Percentiles rank a stretch among this genome's conserved stretches.
Evolutionary conservation across 35 echinoderm and acorn worm genomes (phyloP).

Genomic region (Ptychodera flava): DNA sequence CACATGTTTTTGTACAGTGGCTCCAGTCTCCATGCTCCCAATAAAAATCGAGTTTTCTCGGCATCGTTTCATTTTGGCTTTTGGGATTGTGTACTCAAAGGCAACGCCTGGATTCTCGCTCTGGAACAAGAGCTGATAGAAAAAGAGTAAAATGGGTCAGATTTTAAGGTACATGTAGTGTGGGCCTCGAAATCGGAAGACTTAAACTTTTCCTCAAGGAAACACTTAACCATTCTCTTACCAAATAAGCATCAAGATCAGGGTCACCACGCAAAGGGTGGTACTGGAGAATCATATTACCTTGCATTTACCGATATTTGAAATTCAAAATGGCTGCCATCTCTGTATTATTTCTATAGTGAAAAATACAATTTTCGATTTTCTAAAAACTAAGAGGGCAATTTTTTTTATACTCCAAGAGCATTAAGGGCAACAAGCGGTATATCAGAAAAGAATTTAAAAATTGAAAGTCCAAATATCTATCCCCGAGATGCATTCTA

Average conservation of each 20-base stretch:
- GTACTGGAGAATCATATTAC: not conserved
- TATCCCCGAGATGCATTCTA: too few species aligned
- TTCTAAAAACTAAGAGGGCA: too few species aligned
- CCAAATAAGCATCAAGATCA: too few species aligned
- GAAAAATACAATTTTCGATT: too few species aligned
- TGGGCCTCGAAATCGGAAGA: not conserved
- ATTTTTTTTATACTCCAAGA: too few species aligned
- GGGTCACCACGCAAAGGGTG: not conserved
- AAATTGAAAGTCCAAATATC: not conserved
- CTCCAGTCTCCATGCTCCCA: conserved; percentile 65
- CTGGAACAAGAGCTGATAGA: conserved; percentile 41
- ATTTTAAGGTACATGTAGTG: not conserved
- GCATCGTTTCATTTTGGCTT: conserved; percentile 24
- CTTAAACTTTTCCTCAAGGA: not conserved
- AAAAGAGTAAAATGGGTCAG: conserved; percentile 2
- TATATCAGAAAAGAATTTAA: too few species aligned
- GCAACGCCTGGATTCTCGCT: conserved; percentile 43
- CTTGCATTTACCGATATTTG: too few species aligned
- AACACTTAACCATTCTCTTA: not conserved
- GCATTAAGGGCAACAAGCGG: too few species aligned
- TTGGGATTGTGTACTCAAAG: conserved; percentile 82
- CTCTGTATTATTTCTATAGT: too few species aligned
- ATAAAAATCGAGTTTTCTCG: conserved; percentile 19
- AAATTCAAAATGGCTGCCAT: too few species aligned
- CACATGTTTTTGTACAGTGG: conserved; percentile 75